These are phyloP conservation scores for Calcarius lapponicus DNA, from an alignment of 2,797 vertebrate genomes.

Conservation along the genomic window DNA sequence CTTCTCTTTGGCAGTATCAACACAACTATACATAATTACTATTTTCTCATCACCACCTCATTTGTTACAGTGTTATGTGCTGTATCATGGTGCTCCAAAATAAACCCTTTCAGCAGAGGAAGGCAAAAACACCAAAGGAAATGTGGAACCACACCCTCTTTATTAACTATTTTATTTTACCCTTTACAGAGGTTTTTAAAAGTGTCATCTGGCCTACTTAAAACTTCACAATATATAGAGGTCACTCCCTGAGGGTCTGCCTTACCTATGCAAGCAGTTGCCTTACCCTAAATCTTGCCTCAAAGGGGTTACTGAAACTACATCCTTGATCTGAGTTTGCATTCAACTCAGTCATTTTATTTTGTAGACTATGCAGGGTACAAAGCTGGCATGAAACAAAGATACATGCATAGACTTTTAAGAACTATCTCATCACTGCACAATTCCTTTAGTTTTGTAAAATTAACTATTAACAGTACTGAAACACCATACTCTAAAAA, in stretches of 20 bases:
- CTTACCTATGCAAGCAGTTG: not conserved
- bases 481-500: not conserved
- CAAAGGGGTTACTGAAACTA: not conserved
- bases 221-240: not conserved
- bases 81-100: not conserved
- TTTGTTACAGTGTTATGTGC: not conserved
- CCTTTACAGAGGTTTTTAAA: not conserved
- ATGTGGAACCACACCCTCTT: not conserved
- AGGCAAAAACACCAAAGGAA: not conserved
- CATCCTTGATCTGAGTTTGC: not conserved
- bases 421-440: not conserved
- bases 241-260: slow-evolving; percentile 17
- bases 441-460: not conserved
- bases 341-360: not conserved
- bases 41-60: slow-evolving; percentile 26
- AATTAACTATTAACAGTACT: not conserved
- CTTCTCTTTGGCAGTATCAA: not conserved
- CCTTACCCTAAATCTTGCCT: slow-evolving; percentile 21
- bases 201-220: slow-evolving; percentile 5
- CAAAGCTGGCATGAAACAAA: not conserved
- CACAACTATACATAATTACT: not conserved
- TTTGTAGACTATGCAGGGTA: not conserved
- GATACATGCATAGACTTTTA: not conserved
- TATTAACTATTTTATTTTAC: not conserved
- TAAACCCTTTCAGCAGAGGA: not conserved